phyloP scores from a whole-genome alignment of 35 echinoderm and acorn worm genomes.

The Apostichopus japonicus region DNA sequence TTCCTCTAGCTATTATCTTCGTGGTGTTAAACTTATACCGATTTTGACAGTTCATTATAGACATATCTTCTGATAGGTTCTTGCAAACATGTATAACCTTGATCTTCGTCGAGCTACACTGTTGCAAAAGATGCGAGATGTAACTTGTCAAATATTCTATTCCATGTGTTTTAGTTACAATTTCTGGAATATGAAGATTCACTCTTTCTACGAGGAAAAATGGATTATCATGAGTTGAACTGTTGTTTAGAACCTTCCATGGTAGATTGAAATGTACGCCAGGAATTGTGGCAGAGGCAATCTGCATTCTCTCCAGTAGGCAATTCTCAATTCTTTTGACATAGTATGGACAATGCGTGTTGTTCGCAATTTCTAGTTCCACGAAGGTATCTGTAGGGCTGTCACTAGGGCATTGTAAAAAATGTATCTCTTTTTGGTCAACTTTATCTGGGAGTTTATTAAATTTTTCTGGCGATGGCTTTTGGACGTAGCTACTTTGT shows the following conservation, averaged over 20 bases:
- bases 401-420: no score
- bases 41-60: neutral
- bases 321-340: neutral
- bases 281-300: neutral
- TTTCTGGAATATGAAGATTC: no score
- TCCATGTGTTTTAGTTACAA: no score
- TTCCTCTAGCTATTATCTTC: neutral
- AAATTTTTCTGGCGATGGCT: neutral
- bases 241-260: no score
- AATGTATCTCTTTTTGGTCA: neutral
- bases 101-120: neutral
- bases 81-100: neutral
- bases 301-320: neutral
- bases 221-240: no score
- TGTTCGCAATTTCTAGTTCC: no score
- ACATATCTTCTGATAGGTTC: neutral
- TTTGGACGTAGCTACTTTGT: neutral
- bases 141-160: neutral
- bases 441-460: neutral
- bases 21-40: neutral
- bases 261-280: no score
- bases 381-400: no score
- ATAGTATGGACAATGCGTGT: neutral
- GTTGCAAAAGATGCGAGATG: neutral
- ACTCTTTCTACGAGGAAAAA: no score